Conservation (phyloP, 2,113 vertebrate genomes). For the Pteronura brasiliensis region DNA sequence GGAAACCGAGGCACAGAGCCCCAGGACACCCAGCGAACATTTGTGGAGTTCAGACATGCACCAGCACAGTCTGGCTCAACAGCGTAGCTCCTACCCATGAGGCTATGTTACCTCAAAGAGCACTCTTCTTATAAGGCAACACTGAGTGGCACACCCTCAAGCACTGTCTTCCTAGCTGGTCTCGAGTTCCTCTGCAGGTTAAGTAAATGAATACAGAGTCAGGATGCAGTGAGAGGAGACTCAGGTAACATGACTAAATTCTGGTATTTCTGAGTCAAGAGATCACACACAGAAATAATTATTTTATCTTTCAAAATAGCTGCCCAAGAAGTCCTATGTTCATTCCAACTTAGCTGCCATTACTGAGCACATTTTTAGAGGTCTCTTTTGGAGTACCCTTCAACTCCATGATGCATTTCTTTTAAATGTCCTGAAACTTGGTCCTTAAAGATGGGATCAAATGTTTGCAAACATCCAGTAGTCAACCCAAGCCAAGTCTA, state of each 20-base stretch:
- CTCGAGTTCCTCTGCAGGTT: background rate
- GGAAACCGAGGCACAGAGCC: background rate
- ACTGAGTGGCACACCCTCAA: background rate
- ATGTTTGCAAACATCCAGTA: background rate
- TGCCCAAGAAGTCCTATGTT: background rate
- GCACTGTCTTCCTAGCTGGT: background rate
- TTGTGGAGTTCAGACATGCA: background rate
- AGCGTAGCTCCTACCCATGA: background rate
- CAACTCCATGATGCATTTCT: background rate
- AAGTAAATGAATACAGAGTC: background rate
- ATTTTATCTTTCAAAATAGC: background rate
- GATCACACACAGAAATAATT: background rate
- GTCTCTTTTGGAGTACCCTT: background rate
- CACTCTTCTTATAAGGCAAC: background rate
- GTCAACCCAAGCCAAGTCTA: background rate
- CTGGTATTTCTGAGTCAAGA: background rate
- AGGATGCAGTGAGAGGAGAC: background rate
- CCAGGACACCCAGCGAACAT: background rate
- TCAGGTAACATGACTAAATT: background rate
- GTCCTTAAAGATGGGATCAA: background rate
- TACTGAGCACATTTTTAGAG: background rate
- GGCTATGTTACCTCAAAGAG: no score
- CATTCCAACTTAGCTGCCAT: background rate
- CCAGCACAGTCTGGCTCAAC: background rate
- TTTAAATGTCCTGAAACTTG: background rate